phyloP scores from a whole-genome alignment of 2,888 invertebrate species.

The Morpho deidamia region DNA sequence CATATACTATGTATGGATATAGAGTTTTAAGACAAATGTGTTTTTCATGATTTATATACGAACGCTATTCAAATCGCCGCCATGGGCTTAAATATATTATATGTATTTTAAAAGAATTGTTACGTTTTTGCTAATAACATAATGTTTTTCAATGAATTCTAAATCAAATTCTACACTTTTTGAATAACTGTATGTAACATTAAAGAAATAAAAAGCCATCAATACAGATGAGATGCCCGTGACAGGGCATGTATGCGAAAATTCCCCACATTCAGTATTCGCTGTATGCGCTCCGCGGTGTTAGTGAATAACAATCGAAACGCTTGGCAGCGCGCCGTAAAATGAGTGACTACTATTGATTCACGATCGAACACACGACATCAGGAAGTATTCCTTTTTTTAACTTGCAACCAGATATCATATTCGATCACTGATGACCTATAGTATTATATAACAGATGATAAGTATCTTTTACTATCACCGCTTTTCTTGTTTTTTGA shows the following conservation, averaged over 20 bases:
- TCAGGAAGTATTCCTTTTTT: background rate
- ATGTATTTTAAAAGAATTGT: too few species aligned
- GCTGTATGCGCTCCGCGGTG: slow-evolving; percentile 52
- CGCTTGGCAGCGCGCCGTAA: slow-evolving; percentile 55
- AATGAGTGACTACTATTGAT: slow-evolving; percentile 41
- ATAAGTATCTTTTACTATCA: too few species aligned
- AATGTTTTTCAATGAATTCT: background rate
- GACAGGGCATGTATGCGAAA: slow-evolving; percentile 42
- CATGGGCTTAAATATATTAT: too few species aligned
- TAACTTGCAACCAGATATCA: too few species aligned
- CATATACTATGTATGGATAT: too few species aligned
- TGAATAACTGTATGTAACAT: background rate
- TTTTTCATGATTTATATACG: too few species aligned
- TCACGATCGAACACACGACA: slow-evolving; percentile 11
- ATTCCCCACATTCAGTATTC: slow-evolving; percentile 72
- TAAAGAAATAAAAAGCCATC: slow-evolving; percentile 11
- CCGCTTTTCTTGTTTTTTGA: too few species aligned
- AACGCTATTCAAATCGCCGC: too few species aligned
- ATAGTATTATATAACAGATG: too few species aligned
- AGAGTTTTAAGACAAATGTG: too few species aligned
- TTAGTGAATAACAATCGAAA: slow-evolving; percentile 67
- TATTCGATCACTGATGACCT: too few species aligned
- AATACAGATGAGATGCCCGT: slow-evolving; percentile 14
- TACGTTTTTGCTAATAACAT: background rate
- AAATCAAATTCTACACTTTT: background rate